Conservation (phyloP, 2,888 invertebrate genomes). For the Sinotaia quadrata region DNA sequence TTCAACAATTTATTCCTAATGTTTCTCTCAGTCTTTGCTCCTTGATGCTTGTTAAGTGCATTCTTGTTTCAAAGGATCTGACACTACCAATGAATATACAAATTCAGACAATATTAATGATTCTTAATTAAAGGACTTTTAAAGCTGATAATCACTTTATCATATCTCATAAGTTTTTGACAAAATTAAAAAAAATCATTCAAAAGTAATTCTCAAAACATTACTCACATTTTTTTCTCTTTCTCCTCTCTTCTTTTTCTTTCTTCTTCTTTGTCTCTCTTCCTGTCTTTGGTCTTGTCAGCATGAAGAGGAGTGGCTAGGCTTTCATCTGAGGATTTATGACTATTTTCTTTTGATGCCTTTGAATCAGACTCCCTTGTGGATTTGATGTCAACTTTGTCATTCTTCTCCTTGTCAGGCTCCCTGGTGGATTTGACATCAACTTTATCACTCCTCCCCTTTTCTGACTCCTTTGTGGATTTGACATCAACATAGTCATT, state of each 20-base stretch:
- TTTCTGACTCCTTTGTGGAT: neutral
- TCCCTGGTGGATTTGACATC: constrained; percentile 14
- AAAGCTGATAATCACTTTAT: too few species aligned
- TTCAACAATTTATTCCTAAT: too few species aligned
- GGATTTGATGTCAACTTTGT: constrained; percentile 1
- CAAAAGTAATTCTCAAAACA: neutral
- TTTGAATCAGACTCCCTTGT: neutral
- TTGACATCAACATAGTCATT: too few species aligned
- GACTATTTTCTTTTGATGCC: neutral
- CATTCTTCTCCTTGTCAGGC: constrained; percentile 15
- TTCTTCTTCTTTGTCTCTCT: constrained; percentile 33
- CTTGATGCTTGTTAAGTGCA: too few species aligned
- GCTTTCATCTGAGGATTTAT: constrained; percentile 13
- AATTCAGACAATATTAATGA: too few species aligned
- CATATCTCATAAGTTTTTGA: too few species aligned
- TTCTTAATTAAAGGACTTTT: too few species aligned
- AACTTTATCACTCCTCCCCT: neutral
- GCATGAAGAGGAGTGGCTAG: constrained; percentile 23
- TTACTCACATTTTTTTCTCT: constrained; percentile 27
- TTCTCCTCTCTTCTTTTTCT: constrained; percentile 31
- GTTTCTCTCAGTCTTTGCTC: too few species aligned
- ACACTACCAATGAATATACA: too few species aligned
- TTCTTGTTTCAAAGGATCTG: too few species aligned
- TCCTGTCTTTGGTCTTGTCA: constrained; percentile 26
- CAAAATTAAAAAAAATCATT: neutral